A percentile compares a stretch with the other conserved stretches of the same genome.
These are phyloP conservation scores for Eolophus roseicapilla DNA, from an alignment of 2,113 vertebrate genomes.

Conservation along the genomic window DNA sequence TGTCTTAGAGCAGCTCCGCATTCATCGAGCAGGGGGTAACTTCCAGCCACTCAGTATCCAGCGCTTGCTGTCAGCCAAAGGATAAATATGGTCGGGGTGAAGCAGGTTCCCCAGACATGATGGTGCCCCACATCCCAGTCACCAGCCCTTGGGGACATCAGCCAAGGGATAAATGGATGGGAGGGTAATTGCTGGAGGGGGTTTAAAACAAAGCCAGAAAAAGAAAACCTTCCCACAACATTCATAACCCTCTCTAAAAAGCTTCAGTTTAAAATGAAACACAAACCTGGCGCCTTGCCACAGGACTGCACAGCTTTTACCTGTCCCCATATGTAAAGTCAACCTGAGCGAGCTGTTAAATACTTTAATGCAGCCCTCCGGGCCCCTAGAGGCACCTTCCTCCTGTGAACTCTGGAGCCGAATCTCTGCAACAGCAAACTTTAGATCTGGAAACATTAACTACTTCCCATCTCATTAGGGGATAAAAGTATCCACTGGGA, in stretches of 20 bases:
- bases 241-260: not conserved
- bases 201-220: not conserved
- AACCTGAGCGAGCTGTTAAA: constrained; percentile 42
- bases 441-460: constrained; percentile 64
- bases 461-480: constrained; percentile 36
- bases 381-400: constrained; percentile 57
- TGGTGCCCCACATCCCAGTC: not conserved
- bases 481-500: not conserved
- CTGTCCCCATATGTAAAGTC: constrained; percentile 55
- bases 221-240: not conserved
- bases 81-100: not conserved
- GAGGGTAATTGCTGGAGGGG: rapidly evolving
- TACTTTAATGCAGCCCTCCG: constrained; percentile 54
- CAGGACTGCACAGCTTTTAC: constrained; percentile 55
- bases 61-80: not conserved
- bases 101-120: not conserved
- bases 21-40: not conserved
- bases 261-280: not conserved
- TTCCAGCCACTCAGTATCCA: not conserved
- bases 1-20: not conserved
- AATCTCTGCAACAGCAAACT: constrained; percentile 51
- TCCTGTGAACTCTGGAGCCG: constrained; percentile 61
- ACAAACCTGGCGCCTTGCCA: constrained; percentile 46
- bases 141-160: not conserved
- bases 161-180: not conserved